Percentiles rank a stretch among this genome's conserved stretches.
Evolutionary conservation across 2,888 invertebrate species (phyloP).

Genomic region (Meiosimyza decipiens): DNA sequence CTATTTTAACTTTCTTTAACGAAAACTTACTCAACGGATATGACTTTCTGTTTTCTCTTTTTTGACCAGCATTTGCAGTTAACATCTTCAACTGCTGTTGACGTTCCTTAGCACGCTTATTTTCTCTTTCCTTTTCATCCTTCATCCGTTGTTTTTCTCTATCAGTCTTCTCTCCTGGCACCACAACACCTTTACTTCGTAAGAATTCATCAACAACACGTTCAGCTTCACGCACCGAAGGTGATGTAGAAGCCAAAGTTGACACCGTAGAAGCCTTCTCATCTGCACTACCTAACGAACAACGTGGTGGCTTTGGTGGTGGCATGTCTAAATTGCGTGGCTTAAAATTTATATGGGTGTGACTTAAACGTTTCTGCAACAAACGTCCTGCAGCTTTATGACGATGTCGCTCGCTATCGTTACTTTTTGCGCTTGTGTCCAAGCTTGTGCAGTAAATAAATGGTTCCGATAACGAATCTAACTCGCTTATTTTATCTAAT

Average conservation of each 20-base stretch:
- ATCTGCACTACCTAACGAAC: conserved; percentile 47
- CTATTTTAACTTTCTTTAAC: not conserved
- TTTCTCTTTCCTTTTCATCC: conserved; percentile 16
- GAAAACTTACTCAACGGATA: conserved; percentile 56
- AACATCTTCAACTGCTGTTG: not conserved
- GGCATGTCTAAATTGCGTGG: conserved; percentile 48
- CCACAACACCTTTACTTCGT: conserved; percentile 50
- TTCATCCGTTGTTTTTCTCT: not conserved
- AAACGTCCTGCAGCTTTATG: conserved; percentile 56
- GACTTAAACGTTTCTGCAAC: conserved; percentile 59
- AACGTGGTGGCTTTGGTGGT: conserved; percentile 64
- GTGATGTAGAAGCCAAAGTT: conserved; percentile 51
- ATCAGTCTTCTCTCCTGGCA: conserved; percentile 39
- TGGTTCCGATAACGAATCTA: conserved; percentile 42
- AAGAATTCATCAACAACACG: conserved; percentile 58
- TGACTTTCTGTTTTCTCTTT: conserved; percentile 50
- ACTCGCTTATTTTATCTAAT: conserved; percentile 42
- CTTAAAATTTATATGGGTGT: conserved; percentile 51
- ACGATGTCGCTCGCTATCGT: conserved; percentile 46
- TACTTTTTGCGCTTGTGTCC: conserved; percentile 38
- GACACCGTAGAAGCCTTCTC: conserved; percentile 51
- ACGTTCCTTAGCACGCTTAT: conserved; percentile 5
- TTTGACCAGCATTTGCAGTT: conserved; percentile 12
- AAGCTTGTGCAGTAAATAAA: conserved; percentile 39
- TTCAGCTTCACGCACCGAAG: conserved; percentile 61